Conservation (phyloP, 2,888 invertebrate genomes). For the Heliconius ethilla region DNA sequence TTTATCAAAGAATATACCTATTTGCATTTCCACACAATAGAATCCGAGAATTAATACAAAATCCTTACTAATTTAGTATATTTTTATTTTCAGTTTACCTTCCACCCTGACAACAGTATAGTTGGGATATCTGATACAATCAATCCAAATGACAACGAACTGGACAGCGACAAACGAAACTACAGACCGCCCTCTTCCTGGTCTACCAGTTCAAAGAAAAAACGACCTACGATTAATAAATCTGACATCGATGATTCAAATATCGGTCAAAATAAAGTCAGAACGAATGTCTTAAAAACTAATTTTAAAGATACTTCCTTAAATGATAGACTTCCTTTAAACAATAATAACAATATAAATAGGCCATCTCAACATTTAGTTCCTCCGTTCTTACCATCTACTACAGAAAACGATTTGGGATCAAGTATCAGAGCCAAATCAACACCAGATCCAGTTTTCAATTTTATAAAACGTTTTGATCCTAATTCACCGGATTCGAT, state of each 20-base stretch:
- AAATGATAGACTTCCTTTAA: not conserved
- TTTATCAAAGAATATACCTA: no score
- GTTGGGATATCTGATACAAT: conserved; percentile 73
- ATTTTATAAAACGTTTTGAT: conserved; percentile 76
- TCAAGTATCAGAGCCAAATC: conserved; percentile 54
- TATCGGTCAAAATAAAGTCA: conserved; percentile 12
- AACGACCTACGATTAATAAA: conserved; percentile 19
- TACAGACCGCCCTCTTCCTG: conserved; percentile 80
- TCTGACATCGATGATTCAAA: conserved; percentile 14
- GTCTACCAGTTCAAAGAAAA: conserved; percentile 66
- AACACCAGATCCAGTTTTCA: conserved; percentile 62
- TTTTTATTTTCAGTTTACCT: conserved; percentile 60
- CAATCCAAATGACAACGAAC: conserved; percentile 64
- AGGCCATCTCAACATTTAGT: conserved; percentile 59
- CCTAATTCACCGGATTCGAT: conserved; percentile 68
- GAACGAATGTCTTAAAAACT: not conserved
- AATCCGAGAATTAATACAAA: no score
- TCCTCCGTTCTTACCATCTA: conserved; percentile 59
- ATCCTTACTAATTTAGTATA: not conserved
- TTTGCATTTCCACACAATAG: no score
- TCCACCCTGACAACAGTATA: conserved; percentile 70
- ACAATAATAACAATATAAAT: conserved; percentile 40
- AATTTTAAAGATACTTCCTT: conserved; percentile 16
- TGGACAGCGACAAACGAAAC: conserved; percentile 71
- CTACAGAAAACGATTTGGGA: conserved; percentile 54